Percentiles rank a stretch among this genome's conserved stretches.
These are phyloP conservation scores for Monochamus saltuarius DNA, from an alignment of 1,140 invertebrate genomes.

Conservation along the genomic window DNA sequence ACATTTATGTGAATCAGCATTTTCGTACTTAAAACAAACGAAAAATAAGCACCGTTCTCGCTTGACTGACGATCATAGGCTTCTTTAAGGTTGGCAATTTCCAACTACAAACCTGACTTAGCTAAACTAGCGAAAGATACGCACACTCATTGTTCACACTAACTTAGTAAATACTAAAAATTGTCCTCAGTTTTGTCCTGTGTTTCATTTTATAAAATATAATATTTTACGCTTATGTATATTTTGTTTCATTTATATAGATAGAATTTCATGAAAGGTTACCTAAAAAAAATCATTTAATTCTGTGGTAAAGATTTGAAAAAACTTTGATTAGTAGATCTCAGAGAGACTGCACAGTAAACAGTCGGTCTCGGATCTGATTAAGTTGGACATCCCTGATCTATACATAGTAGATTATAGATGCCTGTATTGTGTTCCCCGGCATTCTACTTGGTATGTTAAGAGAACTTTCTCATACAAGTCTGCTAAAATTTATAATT, in stretches of 20 bases:
- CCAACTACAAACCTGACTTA: slow-evolving; percentile 19
- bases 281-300: too few relatives aligned
- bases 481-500: too few relatives aligned
- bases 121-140: slow-evolving; percentile 12
- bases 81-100: slow-evolving; percentile 22
- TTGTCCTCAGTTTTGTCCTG: neutral
- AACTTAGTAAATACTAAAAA: slow-evolving; percentile 1
- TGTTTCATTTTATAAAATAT: neutral
- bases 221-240: neutral
- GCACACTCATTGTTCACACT: slow-evolving; percentile 4
- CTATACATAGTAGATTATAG: too few relatives aligned
- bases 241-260: too few relatives aligned
- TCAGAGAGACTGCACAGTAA: neutral
- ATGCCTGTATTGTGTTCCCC: too few relatives aligned
- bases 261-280: too few relatives aligned
- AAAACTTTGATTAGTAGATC: slow-evolving; percentile 1
- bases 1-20: too few relatives aligned
- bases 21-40: too few relatives aligned
- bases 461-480: too few relatives aligned
- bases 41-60: too few relatives aligned
- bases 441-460: too few relatives aligned
- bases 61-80: slow-evolving; percentile 19
- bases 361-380: neutral
- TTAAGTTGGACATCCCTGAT: neutral
- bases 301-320: slow-evolving; percentile 3